Percentiles rank a stretch among this genome's conserved stretches.
Conservation (phyloP, 2,113 vertebrate genomes). For the Campylomormyrus tamandua region DNA sequence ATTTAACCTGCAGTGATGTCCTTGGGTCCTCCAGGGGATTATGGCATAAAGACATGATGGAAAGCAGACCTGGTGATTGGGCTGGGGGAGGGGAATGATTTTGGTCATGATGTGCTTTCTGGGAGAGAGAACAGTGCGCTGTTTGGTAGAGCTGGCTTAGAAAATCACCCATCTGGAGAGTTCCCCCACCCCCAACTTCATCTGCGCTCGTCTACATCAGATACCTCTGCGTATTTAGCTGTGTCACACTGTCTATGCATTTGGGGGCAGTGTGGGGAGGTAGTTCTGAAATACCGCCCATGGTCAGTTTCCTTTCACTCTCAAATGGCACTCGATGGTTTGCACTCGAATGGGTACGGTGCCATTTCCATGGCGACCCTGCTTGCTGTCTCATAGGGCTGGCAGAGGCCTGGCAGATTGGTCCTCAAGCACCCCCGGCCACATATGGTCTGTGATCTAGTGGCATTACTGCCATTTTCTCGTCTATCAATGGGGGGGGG, state of each 20-base stretch:
- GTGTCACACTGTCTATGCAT: neutral
- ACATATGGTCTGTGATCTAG: neutral
- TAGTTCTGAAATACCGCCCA: constrained; percentile 3
- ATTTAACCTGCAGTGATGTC: neutral
- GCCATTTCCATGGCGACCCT: constrained; percentile 39
- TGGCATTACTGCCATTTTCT: neutral
- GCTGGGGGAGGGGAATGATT: neutral
- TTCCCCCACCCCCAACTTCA: neutral
- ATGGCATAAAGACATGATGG: neutral
- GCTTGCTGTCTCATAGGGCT: constrained; percentile 10
- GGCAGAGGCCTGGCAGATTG: neutral
- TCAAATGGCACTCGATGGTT: constrained; percentile 4
- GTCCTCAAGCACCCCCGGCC: neutral
- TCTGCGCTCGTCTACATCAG: neutral
- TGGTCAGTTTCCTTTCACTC: constrained; percentile 33
- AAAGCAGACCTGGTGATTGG: neutral
- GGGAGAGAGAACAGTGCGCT: neutral
- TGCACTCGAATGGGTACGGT: neutral
- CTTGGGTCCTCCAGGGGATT: neutral
- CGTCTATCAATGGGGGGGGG: neutral
- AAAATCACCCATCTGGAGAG: neutral
- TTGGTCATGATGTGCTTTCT: neutral
- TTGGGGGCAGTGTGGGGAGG: neutral
- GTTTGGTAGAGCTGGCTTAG: neutral
- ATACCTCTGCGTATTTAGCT: neutral